These are phyloP conservation scores for Danaus plexippus DNA, from an alignment of 1,140 invertebrate species.

Conservation along the genomic window DNA sequence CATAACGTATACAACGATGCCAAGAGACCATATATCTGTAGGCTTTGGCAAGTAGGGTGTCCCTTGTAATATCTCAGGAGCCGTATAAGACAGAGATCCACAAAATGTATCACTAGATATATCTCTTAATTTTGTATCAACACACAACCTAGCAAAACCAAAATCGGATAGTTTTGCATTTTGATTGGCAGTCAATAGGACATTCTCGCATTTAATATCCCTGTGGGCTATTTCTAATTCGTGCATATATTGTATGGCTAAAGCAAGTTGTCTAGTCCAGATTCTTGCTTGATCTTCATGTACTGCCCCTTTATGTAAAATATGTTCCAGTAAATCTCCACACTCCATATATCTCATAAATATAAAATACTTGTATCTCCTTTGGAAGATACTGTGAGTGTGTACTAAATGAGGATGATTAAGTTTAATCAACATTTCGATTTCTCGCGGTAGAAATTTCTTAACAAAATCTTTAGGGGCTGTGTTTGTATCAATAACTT, in stretches of 20 bases:
- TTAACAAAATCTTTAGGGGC: slow-evolving; percentile 81
- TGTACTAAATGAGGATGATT: slow-evolving; percentile 82
- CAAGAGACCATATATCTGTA: slow-evolving; percentile 80
- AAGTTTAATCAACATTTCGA: slow-evolving; percentile 79
- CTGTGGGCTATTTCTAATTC: slow-evolving; percentile 81
- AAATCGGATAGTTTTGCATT: slow-evolving; percentile 86
- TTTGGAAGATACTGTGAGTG: slow-evolving; percentile 80
- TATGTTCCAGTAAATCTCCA: slow-evolving; percentile 77
- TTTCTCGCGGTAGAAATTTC: slow-evolving; percentile 83
- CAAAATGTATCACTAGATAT: slow-evolving; percentile 79
- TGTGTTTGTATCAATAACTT: slow-evolving; percentile 80
- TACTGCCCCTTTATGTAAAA: slow-evolving; percentile 75
- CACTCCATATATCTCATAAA: slow-evolving; percentile 80
- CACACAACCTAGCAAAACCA: slow-evolving; percentile 78
- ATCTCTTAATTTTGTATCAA: slow-evolving; percentile 70
- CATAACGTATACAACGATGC: slow-evolving; percentile 80
- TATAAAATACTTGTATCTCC: slow-evolving; percentile 76
- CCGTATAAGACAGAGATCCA: slow-evolving; percentile 80
- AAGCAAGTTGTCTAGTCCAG: slow-evolving; percentile 78
- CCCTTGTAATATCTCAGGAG: slow-evolving; percentile 79
- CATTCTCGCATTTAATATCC: slow-evolving; percentile 86
- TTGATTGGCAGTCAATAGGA: slow-evolving; percentile 78
- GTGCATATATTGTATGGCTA: slow-evolving; percentile 81
- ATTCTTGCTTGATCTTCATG: slow-evolving; percentile 76
- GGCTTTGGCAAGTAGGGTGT: slow-evolving; percentile 76